These are phyloP conservation scores for Melanotaenia trifasciata DNA, from an alignment of 2,797 vertebrate genomes.

Conservation along the genomic window DNA sequence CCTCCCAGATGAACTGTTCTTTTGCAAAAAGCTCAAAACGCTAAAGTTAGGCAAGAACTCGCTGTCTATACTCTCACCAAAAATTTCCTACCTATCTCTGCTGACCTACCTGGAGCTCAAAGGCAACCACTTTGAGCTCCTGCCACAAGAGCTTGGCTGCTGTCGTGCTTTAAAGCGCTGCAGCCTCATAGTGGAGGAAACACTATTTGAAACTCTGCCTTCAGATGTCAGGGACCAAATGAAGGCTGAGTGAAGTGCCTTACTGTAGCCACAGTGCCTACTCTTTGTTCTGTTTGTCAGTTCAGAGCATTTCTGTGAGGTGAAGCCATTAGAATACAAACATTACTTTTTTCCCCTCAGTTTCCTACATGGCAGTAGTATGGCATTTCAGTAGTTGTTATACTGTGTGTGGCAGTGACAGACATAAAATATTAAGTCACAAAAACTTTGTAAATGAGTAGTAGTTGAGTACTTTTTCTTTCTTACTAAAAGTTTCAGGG, in stretches of 20 bases:
- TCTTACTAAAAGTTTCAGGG: not conserved
- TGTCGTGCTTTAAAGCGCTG: slow-evolving; percentile 91
- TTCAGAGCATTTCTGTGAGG: slow-evolving; percentile 47
- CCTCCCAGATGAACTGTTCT: slow-evolving; percentile 97
- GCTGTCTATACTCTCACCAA: slow-evolving; percentile 93
- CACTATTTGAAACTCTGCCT: slow-evolving; percentile 96
- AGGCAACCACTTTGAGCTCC: slow-evolving; percentile 95
- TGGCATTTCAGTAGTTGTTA: slow-evolving; percentile 12
- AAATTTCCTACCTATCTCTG: slow-evolving; percentile 91
- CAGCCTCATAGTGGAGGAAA: slow-evolving; percentile 92
- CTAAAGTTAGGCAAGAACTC: slow-evolving; percentile 96
- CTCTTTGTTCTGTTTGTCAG: slow-evolving; percentile 59
- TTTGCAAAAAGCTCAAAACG: slow-evolving; percentile 98
- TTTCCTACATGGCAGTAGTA: slow-evolving; percentile 19
- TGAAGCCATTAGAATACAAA: slow-evolving; percentile 40
- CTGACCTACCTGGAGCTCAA: slow-evolving; percentile 94
- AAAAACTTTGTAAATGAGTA: slow-evolving; percentile 8
- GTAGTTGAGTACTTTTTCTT: too few relatives aligned
- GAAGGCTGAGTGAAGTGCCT: slow-evolving; percentile 89
- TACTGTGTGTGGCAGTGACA: slow-evolving; percentile 19
- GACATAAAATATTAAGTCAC: not conserved
- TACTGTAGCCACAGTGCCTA: slow-evolving; percentile 83
- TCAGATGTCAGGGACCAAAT: slow-evolving; percentile 95
- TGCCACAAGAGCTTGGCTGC: slow-evolving; percentile 92
- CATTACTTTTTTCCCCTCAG: slow-evolving; percentile 16